phyloP scores from a whole-genome alignment of 2,113 vertebrate species.

The Pogona vitticeps region DNA sequence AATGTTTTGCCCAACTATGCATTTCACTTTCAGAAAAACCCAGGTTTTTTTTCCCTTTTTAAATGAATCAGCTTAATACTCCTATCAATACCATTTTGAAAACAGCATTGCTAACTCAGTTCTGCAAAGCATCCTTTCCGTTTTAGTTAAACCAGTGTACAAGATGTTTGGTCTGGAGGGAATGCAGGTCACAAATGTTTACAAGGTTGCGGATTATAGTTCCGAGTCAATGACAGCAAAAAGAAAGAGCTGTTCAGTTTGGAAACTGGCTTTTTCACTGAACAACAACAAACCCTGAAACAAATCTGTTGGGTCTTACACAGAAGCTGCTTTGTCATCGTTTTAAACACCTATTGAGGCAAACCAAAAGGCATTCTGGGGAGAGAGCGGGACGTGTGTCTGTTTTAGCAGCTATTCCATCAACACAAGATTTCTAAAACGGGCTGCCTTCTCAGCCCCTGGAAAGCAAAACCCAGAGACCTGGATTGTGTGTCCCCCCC shows the following conservation, averaged over 20 bases:
- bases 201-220: neutral
- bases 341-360: no score
- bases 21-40: neutral
- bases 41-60: no score
- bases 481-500: no score
- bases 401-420: no score
- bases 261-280: neutral
- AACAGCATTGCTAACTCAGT: neutral
- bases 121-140: neutral
- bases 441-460: no score
- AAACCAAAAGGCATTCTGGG: no score
- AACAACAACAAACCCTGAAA: no score
- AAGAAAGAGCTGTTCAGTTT: neutral
- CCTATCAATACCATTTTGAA: neutral
- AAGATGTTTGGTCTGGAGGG: conserved; percentile 2
- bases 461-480: no score
- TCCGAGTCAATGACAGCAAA: neutral
- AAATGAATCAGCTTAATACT: neutral
- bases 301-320: no score
- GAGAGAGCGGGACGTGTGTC: no score
- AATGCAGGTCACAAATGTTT: conserved; percentile 16
- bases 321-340: no score
- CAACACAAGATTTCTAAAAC: no score
- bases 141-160: conserved; percentile 5
- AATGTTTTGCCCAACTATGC: neutral